Evolutionary conservation across 2,888 invertebrate genomes (phyloP).

Genomic region (Chrysomela aeneicollis): DNA sequence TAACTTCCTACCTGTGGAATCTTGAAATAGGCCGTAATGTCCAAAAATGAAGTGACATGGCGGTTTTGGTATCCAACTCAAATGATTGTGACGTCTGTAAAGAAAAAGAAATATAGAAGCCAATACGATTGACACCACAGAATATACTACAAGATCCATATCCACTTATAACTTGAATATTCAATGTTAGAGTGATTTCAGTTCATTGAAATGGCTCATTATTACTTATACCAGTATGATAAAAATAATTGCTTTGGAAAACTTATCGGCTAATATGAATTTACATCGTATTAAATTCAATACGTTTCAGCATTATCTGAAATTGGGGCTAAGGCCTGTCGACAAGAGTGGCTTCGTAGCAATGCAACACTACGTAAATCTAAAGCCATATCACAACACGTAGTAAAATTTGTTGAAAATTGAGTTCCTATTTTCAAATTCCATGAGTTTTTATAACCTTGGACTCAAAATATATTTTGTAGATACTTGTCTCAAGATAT

Average conservation of each 20-base stretch:
- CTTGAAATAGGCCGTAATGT: not conserved
- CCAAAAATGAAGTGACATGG: slow-evolving; percentile 7
- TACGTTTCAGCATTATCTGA: not conserved
- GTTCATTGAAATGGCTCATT: not conserved
- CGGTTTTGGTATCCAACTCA: slow-evolving; percentile 1
- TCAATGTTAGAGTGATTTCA: not conserved
- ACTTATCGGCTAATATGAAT: not conserved
- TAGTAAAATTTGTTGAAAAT: no score
- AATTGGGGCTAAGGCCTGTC: no score
- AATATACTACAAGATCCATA: not conserved
- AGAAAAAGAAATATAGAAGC: not conserved
- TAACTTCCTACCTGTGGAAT: slow-evolving; percentile 5
- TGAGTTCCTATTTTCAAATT: no score
- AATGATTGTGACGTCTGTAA: not conserved
- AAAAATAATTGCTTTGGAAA: not conserved
- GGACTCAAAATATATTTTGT: no score
- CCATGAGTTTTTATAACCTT: no score
- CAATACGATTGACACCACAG: not conserved
- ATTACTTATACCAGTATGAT: not conserved
- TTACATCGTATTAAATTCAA: not conserved
- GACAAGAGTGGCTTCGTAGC: no score
- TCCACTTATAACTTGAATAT: not conserved
- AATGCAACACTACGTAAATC: no score
- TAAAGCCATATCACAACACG: no score
- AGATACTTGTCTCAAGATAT: no score